Evolutionary conservation across 1,140 invertebrate species (phyloP).

Genomic region (Trinorchestia longiramus): DNA sequence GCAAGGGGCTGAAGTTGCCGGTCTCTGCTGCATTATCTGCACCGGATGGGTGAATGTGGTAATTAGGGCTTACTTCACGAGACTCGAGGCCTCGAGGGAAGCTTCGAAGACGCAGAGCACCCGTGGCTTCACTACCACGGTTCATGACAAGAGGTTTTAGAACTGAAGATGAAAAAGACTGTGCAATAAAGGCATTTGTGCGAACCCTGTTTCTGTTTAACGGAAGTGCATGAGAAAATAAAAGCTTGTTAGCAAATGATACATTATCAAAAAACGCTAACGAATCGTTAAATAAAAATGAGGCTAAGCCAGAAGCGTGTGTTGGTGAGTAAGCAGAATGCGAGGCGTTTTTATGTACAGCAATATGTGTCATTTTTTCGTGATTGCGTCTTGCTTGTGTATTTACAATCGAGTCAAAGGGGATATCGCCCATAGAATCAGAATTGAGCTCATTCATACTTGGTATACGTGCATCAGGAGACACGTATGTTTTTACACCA

Average conservation of each 20-base stretch:
- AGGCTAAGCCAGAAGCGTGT: background rate
- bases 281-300: background rate
- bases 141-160: background rate
- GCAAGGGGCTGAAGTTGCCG: background rate
- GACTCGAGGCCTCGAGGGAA: background rate
- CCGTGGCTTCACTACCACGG: background rate
- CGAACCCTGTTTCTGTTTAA: background rate
- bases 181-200: background rate
- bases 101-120: background rate
- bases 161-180: background rate
- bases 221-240: background rate
- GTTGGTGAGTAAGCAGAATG: background rate
- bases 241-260: conserved; percentile 3
- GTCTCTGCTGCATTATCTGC: conserved; percentile 21
- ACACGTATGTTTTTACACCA: background rate
- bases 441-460: background rate
- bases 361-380: background rate
- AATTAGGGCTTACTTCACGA: background rate
- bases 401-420: background rate
- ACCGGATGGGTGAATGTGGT: background rate
- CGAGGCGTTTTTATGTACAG: background rate
- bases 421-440: background rate
- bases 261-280: background rate
- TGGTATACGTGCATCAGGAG: background rate
- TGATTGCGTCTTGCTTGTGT: background rate